Evolutionary conservation across 1,140 invertebrate genomes (phyloP), one percentile per base, ranked within the genome.

Genomic region (Thalassaphorura encarpata): DNA sequence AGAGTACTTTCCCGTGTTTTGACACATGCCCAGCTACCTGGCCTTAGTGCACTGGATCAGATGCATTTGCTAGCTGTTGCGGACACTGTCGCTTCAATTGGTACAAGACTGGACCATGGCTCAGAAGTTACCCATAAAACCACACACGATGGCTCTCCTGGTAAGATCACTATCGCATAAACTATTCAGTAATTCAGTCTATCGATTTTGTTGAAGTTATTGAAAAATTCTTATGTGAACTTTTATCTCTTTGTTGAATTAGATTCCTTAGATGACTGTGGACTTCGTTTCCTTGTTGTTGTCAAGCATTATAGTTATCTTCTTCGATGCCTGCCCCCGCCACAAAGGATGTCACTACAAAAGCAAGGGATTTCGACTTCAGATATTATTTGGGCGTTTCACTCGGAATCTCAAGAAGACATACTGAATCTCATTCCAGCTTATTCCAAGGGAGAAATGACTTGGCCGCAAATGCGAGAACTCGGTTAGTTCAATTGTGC

Each of bases 291-390:
- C 71, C 74, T 99, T 4, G 72, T 99, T 31, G 92, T 95, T 1
- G 96, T 99, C 85, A 92, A 96, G 63, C 95, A 98, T 71, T 95
- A 96, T 69, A 89, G 87, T 57, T 99, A 98, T 72, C 72, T 99
- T n/a, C 69, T 92, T 41, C 75, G 83, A 5, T 98, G 94, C 67
- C 74, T 99, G 27, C 92, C 94, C 0, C 72, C 93, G 3, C 83
- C 80, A 2, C 92, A 97, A 69, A 77, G 94, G 39, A 82, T 84
- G 0, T 78, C 84, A 50, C 82, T 97, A 54, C 89, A 94, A 68
- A 84, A 85, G 53, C 81, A 85, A 61, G 97, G 96, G 16, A 83
- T 99, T 0, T 85, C 85, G 5, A 87, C 88, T 1, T 87, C 90
- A 53, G 92, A 97, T 72, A 76, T 99, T 15, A 92, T 97, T 11